These are phyloP conservation scores for Manis javanica DNA, from an alignment of 2,797 vertebrate genomes.

Conservation along the genomic window DNA sequence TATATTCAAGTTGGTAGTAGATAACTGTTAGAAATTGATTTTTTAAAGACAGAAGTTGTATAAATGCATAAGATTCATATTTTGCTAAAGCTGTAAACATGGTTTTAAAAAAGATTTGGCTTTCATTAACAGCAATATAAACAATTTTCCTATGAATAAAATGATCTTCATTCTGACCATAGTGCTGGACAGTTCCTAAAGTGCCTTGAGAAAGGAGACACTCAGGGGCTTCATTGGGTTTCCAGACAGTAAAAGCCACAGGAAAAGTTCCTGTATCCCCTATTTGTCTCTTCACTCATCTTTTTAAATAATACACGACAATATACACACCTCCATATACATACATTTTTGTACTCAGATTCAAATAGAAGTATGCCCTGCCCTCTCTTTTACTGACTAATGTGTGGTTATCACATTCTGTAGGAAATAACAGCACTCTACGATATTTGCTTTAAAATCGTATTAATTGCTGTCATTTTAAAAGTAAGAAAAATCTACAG, in stretches of 20 bases:
- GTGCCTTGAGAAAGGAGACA: background rate
- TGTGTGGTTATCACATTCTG: slow-evolving; percentile 17
- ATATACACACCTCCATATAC: background rate
- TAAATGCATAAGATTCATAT: background rate
- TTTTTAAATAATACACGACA: slow-evolving; percentile 50
- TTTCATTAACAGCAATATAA: background rate
- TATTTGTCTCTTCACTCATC: slow-evolving; percentile 53
- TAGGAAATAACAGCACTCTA: slow-evolving; percentile 37
- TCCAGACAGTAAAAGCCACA: slow-evolving; percentile 25
- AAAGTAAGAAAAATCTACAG: slow-evolving; percentile 26
- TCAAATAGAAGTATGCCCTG: slow-evolving; percentile 46
- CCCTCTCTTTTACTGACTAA: slow-evolving; percentile 42
- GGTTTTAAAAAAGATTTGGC: background rate
- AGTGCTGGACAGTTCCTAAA: background rate
- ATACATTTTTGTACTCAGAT: slow-evolving; percentile 61
- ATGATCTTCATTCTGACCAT: background rate
- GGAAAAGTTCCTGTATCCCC: slow-evolving; percentile 42
- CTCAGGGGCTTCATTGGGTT: background rate
- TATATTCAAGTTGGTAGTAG: background rate
- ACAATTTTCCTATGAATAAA: background rate
- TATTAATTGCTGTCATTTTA: slow-evolving; percentile 21
- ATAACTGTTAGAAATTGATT: background rate
- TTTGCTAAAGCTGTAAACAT: slow-evolving; percentile 9
- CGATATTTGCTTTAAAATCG: slow-evolving; percentile 54
- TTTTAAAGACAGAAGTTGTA: background rate